Evolutionary conservation across 2,797 vertebrate species (phyloP).

Genomic region (Dendrocincla tyrannina): DNA sequence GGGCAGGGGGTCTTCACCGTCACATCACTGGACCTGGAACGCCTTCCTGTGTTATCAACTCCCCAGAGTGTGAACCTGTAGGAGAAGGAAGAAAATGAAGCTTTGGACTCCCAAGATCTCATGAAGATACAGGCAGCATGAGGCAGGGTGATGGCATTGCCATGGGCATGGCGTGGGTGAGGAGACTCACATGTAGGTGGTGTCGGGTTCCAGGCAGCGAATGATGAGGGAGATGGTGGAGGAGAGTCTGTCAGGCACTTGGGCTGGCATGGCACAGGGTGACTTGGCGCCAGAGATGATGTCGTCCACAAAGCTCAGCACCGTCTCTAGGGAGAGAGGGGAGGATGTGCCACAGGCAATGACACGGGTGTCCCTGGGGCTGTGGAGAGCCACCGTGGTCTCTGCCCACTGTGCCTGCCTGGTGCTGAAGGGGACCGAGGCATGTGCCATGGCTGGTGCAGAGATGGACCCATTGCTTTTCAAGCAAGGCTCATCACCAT

Average conservation of each 20-base stretch:
- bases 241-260: slow-evolving; percentile 89
- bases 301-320: slow-evolving; percentile 96
- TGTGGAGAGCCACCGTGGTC: not conserved
- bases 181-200: slow-evolving; percentile 92
- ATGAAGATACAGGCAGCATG: not conserved
- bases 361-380: not conserved
- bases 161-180: not conserved
- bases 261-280: slow-evolving; percentile 95
- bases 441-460: not conserved
- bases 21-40: slow-evolving; percentile 92
- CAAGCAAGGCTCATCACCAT: not conserved
- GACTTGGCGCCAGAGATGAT: slow-evolving; percentile 96
- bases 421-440: not conserved
- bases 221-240: slow-evolving; percentile 92
- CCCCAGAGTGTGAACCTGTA: slow-evolving; percentile 95
- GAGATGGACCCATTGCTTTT: not conserved
- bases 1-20: slow-evolving; percentile 95
- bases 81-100: not conserved
- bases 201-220: slow-evolving; percentile 94
- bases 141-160: accelerated
- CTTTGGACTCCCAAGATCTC: not conserved
- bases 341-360: not conserved
- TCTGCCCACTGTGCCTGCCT: not conserved
- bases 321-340: slow-evolving; percentile 81
- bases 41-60: slow-evolving; percentile 94